phyloP scores from a whole-genome alignment of 2,797 vertebrate species.

The Nasua narica region DNA sequence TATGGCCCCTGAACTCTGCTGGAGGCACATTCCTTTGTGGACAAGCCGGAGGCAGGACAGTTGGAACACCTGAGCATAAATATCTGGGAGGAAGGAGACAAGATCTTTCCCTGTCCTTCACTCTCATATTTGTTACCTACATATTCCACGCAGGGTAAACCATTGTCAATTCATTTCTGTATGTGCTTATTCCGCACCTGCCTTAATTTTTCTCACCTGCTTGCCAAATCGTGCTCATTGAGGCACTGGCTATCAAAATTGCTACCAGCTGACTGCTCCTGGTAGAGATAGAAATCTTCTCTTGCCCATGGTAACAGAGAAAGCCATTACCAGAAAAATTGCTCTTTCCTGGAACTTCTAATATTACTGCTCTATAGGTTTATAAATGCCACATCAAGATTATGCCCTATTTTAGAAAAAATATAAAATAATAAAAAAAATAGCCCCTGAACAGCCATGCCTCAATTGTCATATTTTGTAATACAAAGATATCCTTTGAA shows the following conservation, averaged over 20 bases:
- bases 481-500: neutral
- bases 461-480: neutral
- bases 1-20: neutral
- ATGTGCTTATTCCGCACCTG: neutral
- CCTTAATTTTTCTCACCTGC: neutral
- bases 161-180: neutral
- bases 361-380: neutral
- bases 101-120: neutral
- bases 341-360: constrained; percentile 53
- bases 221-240: neutral
- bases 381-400: constrained; percentile 30
- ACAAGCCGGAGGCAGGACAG: neutral
- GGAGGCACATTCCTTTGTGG: neutral
- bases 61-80: no score
- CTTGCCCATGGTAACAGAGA: neutral
- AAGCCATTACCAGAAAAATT: constrained; percentile 57
- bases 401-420: neutral
- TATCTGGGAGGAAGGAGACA: neutral
- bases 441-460: neutral
- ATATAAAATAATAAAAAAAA: neutral
- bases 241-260: neutral
- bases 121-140: neutral
- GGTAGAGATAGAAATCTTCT: neutral
- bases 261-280: neutral
- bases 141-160: neutral